Conservation (phyloP, 2,797 vertebrate species). For the Gymnoscopelus microlampas region DNA sequence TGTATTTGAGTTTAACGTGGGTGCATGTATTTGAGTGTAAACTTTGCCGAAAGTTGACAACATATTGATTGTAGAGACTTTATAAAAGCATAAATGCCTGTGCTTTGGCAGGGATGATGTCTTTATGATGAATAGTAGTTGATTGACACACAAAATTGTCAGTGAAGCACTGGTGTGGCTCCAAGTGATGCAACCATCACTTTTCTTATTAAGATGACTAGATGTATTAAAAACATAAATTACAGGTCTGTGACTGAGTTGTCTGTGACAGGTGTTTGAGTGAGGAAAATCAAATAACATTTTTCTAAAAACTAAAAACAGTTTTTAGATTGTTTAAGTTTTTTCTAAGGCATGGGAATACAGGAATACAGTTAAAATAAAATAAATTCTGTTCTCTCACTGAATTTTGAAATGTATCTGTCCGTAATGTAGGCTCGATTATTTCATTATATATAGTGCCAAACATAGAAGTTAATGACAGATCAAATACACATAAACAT, state of each 20-base stretch:
- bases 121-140: conserved; percentile 47
- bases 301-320: too few relatives aligned
- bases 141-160: conserved; percentile 46
- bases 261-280: too few relatives aligned
- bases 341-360: too few relatives aligned
- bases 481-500: too few relatives aligned
- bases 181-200: conserved; percentile 29
- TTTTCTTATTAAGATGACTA: conserved; percentile 34
- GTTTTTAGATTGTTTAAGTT: too few relatives aligned
- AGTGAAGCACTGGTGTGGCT: conserved; percentile 18
- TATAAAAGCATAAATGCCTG: conserved; percentile 41
- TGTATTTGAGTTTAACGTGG: conserved; percentile 26
- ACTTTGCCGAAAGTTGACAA: neutral
- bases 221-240: conserved; percentile 25
- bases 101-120: conserved; percentile 47
- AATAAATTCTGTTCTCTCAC: too few relatives aligned
- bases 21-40: conserved; percentile 23
- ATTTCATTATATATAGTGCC: neutral
- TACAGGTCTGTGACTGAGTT: conserved; percentile 1
- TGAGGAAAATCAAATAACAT: too few relatives aligned
- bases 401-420: neutral
- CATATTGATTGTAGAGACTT: conserved; percentile 47
- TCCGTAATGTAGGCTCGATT: neutral
- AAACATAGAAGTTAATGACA: too few relatives aligned
- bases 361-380: too few relatives aligned